Evolutionary conservation across 2,888 invertebrate genomes (phyloP), one percentile per base, ranked within the genome.

Genomic region (Isoperla grammatica): DNA sequence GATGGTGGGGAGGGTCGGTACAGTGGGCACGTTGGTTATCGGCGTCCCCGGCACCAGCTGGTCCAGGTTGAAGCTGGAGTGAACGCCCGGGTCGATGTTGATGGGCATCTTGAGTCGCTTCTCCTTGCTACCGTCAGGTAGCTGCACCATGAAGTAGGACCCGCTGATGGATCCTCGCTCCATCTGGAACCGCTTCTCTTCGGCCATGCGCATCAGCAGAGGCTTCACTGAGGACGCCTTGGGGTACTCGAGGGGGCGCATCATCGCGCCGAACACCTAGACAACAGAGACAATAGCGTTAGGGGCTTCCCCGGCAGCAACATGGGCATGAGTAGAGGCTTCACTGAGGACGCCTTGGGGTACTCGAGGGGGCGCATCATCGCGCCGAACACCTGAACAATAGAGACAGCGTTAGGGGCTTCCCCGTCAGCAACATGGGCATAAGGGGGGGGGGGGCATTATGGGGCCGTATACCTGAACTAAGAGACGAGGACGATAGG

Each of bases 31-130:
- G 60, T 88, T 86, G 42, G 86, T 87, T 73, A 89, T 82, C 62
- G 83, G 87, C 73, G 81, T 88, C 74, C 78, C 86, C 17, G 74
- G 87, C 55, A 86, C 88, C 69, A 88, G 77, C 73, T 89, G 85
- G 74, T 94, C 94, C 71, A 95, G 78, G 75, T 92, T 90, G 69
- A 95, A 82, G 71, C 90, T 92, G 59, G 93, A 95, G 75, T 95
- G 95, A 50, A 94, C 95, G 56, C 95, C 95, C 3, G 95, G 94
- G 77, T 95, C 95, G 64, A 91, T 85, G 76, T 95, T 95, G 64
- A 94, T 79, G 29, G 93, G 92, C 82, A 91, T 87, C 78, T 94
- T 94, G 79, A 89, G 78, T 70, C 93, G 81, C 69, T 87, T 87
- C 73, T 94, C 93, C 88, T 91, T 90, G 13, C 90, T 88, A 63